Evolutionary conservation across 2,797 vertebrate species (phyloP), one percentile per base, ranked within the genome.

Genomic region (Gallinago nigripennis): DNA sequence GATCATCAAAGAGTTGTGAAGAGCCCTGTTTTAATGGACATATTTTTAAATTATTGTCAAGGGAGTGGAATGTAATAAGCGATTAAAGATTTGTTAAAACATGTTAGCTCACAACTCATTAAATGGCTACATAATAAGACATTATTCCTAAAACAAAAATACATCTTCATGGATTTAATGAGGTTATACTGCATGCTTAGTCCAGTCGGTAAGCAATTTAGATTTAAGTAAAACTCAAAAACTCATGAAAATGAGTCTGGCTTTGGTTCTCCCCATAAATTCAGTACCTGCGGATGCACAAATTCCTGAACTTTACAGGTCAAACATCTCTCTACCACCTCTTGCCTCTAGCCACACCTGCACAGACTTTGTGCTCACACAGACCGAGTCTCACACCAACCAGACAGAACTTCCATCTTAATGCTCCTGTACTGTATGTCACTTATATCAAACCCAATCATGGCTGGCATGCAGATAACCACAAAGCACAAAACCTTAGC

Each of bases 41-140:
- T 83, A 79, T 90, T 97, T 96, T 90, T 82, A 97, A 94, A 97
- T 78, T 93, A 41, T 87, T 6, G 9, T 90, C 89, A 88, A 96
- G 75, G 75, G 86, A 88, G 69, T 79, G 33, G 35, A 33, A 88
- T 50, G 71, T 54, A 92, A 53, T 84, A 95, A 78, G 41, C 0
- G 0, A 87, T 80, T 86, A 97, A 97, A 91, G 82, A 94, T 92
- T 87, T 91, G 93, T 95, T 94, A 95, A 94, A 96, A 91, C 85
- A 45, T 58, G 84, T 88, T 96, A 87, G 86, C 41, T 95, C 92
- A 90, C 64, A 91, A 82, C 39, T 93, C 91, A 88, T 92, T 95
- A 92, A 92, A 88, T 72, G 71, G 79, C 64, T 80, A 46, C 50
- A 69, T 35, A 94, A 88, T 48, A 86, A 91, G 92, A 66, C 17